A percentile compares a stretch with the other conserved stretches of the same genome.
Evolutionary conservation across 2,797 vertebrate species (phyloP).

Genomic region (Macrochelys suwanniensis): DNA sequence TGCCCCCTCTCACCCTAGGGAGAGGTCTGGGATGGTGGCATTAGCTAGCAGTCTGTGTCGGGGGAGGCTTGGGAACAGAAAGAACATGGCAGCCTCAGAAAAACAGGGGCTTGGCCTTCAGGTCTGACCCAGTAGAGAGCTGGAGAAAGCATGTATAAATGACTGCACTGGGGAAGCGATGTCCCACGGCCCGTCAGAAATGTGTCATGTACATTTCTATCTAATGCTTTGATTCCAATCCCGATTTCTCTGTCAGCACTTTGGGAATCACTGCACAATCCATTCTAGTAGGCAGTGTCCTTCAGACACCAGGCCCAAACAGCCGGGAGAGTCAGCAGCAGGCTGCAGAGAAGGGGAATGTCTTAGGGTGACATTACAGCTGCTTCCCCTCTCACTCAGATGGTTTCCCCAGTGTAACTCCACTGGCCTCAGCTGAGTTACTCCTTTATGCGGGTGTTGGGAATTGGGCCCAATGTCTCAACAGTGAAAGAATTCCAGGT

Average conservation of each 20-base stretch:
- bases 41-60: neutral
- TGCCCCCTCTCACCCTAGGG: neutral
- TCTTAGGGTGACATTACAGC: neutral
- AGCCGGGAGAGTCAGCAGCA: neutral
- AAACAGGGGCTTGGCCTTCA: neutral
- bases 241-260: neutral
- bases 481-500: neutral
- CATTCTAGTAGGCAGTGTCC: neutral
- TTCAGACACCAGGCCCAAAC: neutral
- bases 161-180: neutral
- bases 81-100: neutral
- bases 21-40: neutral
- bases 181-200: neutral
- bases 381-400: neutral
- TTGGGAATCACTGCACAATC: neutral
- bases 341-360: neutral
- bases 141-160: neutral
- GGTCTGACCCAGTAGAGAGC: neutral
- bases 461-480: neutral
- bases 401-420: neutral
- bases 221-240: neutral
- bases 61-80: neutral
- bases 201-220: neutral
- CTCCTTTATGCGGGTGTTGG: neutral
- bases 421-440: neutral